Evolutionary conservation across 2,113 vertebrate genomes (phyloP).

Genomic region (Oenanthe oenanthe): DNA sequence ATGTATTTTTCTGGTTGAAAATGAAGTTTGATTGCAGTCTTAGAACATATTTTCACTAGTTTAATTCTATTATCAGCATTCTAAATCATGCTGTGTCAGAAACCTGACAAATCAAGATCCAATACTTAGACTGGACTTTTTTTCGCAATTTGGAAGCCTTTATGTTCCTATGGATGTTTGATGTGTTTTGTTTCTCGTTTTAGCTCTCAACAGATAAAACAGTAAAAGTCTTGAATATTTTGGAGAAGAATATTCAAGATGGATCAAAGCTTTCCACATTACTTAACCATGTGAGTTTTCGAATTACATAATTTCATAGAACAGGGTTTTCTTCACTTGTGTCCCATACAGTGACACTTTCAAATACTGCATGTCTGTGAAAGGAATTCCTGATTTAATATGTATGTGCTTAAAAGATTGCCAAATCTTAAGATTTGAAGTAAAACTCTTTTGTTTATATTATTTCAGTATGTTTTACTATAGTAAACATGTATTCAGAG

Average conservation of each 20-base stretch:
- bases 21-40: background rate
- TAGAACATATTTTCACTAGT: background rate
- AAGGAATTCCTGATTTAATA: background rate
- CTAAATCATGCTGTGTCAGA: background rate
- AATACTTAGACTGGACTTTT: background rate
- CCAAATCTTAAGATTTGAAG: background rate
- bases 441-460: background rate
- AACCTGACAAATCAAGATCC: background rate
- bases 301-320: conserved; percentile 11
- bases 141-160: background rate
- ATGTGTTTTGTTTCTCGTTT: conserved; percentile 63
- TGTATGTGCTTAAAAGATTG: background rate
- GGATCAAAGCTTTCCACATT: conserved; percentile 91
- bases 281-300: conserved; percentile 88
- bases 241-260: conserved; percentile 98
- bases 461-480: background rate
- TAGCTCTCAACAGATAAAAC: conserved; percentile 96
- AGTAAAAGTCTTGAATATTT: conserved; percentile 94
- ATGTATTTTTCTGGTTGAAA: background rate
- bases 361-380: background rate
- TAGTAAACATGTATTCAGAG: background rate
- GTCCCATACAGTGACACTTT: background rate
- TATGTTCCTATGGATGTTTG: background rate
- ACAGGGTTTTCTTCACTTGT: background rate
- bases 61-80: background rate